Evolutionary conservation across 1,140 invertebrate genomes (phyloP), one percentile per base, ranked within the genome.

Genomic region (Nebria ingens): DNA sequence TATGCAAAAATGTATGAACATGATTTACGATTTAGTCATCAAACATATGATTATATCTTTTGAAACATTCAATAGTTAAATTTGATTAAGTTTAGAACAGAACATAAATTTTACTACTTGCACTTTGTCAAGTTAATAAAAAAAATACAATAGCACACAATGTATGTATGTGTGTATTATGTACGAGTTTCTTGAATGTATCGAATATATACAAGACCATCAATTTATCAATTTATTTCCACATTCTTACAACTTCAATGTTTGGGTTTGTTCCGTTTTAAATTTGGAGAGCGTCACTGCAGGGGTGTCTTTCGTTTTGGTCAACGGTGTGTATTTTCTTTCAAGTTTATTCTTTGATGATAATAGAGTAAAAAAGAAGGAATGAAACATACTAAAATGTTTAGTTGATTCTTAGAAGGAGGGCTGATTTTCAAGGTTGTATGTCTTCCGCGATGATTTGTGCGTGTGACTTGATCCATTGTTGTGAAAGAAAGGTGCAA

Each of bases 371-470:
- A n/a, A n/a, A n/a, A n/a, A n/a, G n/a, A n/a, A n/a, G 17, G 15
- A 45, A 45, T 12, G 40, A 17, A 45, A 45, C 40, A 45, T 12
- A 45, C 40, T 17, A 45, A 17, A 45, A 45, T n/a, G 17, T 45
- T 9, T 17, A 45, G 6, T 34, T 6, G 25, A n/a, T 45, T 45
- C 40, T 45, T 4, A 4, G 40, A 45, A 45, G 40, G 3, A 17
- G n/a, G n/a, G n/a, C n/a, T n/a, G n/a, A n/a, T n/a, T n/a, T n/a
- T n/a, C n/a, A n/a, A n/a, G n/a, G n/a, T n/a, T n/a, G n/a, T n/a
- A 9, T 45, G 40, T 45, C 40, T 45, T 45, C 40, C 40, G 40
- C 17, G 40, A 45, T 45, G 40, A 45, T 45, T 45, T 45, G 40
- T 45, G 40, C 40, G 4, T 6, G 40, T 45, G 40, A 45, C 40